These are phyloP conservation scores for Tetranychus urticae DNA, from an alignment of 1,140 invertebrate genomes.

Conservation along the genomic window DNA sequence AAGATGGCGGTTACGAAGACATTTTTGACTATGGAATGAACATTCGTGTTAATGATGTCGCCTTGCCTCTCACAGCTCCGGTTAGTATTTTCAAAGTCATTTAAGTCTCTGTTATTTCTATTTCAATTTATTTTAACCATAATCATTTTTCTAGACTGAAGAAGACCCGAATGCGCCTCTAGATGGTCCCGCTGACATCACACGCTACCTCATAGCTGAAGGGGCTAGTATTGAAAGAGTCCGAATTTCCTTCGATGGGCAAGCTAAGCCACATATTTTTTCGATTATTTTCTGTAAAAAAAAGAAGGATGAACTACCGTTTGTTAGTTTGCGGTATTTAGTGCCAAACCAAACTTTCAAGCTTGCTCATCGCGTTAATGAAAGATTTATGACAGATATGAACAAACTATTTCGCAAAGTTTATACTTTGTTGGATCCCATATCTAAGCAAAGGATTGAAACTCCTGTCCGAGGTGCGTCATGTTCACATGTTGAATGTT, in stretches of 20 bases:
- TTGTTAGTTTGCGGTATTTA: background rate
- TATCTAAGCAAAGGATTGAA: background rate
- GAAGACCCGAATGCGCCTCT: background rate
- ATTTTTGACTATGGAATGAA: background rate
- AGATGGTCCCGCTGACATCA: background rate
- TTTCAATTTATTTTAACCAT: background rate
- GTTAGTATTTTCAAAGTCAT: background rate
- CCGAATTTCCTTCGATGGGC: background rate
- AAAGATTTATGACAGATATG: background rate
- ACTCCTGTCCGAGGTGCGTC: background rate
- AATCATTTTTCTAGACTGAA: background rate
- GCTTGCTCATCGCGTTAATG: background rate
- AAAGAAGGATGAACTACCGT: background rate
- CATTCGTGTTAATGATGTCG: background rate
- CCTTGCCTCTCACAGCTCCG: background rate
- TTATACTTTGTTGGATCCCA: background rate
- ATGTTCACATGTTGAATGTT: background rate
- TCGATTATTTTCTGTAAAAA: background rate
- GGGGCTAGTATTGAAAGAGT: background rate
- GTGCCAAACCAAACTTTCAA: background rate
- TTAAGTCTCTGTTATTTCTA: background rate
- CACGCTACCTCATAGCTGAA: background rate
- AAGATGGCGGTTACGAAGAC: background rate
- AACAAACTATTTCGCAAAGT: background rate
- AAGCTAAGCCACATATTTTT: background rate